phyloP scores from a whole-genome alignment of 1,140 invertebrate genomes.

The Nymphalis io region DNA sequence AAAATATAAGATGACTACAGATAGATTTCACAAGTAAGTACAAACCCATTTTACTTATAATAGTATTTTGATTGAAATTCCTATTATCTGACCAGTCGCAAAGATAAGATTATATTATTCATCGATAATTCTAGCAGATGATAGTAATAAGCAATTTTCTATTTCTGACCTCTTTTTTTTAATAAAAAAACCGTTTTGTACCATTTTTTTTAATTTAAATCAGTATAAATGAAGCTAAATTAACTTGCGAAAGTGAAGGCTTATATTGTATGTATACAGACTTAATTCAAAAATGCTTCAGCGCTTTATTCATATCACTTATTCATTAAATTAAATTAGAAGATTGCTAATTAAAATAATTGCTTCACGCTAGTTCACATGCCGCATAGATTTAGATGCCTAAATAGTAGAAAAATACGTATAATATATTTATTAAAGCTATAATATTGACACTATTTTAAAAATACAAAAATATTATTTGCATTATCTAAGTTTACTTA shows the following conservation, averaged over 20 bases:
- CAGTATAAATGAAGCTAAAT: not conserved
- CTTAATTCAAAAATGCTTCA: slow-evolving; percentile 3
- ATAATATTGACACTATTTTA: too few species aligned
- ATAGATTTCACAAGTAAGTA: slow-evolving; percentile 76
- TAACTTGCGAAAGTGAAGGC: not conserved
- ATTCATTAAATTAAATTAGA: slow-evolving; percentile 12
- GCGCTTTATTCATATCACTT: slow-evolving; percentile 4
- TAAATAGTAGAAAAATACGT: not conserved
- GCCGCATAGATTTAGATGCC: not conserved
- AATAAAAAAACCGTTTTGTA: slow-evolving; percentile 3
- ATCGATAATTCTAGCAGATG: slow-evolving; percentile 22
- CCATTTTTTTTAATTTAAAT: not conserved
- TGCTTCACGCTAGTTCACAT: slow-evolving; percentile 29
- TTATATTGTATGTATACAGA: slow-evolving; percentile 2
- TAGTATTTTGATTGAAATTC: slow-evolving; percentile 34
- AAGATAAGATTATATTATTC: slow-evolving; percentile 46
- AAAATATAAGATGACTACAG: slow-evolving; percentile 65
- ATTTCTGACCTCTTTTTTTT: not conserved
- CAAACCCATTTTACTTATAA: slow-evolving; percentile 27
- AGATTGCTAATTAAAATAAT: slow-evolving; percentile 26
- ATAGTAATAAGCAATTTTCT: not conserved
- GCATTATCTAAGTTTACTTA: too few species aligned
- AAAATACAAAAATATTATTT: too few species aligned
- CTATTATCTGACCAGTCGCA: slow-evolving; percentile 36
- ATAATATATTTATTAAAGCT: too few species aligned